Evolutionary conservation across 1,140 invertebrate species (phyloP), one percentile per base, ranked within the genome.

Genomic region (Pseudomyrmex gracilis): DNA sequence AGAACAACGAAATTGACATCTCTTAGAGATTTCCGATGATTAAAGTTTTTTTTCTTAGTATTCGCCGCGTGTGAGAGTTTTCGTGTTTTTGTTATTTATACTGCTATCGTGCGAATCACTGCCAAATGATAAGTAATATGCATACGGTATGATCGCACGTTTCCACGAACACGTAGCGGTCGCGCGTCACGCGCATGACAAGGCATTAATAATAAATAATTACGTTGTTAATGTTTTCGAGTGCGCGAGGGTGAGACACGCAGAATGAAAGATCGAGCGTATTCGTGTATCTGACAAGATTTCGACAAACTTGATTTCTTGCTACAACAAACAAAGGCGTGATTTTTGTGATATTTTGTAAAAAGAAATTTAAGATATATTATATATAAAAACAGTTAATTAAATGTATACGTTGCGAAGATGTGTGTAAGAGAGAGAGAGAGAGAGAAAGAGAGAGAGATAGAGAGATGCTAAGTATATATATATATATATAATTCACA

Each of bases 321-420:
- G 89, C 0, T 51, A 13, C 88, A 92, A 89, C 89, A 89, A 93
- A 92, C 88, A 92, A 93, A 93, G 93, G 91, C 93, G 92, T 91
- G 90, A 94, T 94, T 93, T 92, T 94, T 94, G 93, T 94, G 93
- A 94, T 94, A 94, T 93, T 93, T 94, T 93, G 91, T 94, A 94
- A 93, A 93, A 85, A 76, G 58, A 86, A 85, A 85, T 68, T 34
- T 89, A 85, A 74, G 80, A 73, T 87, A 88, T 58, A 57, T 80
- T 86, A 90, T 34, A 34, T 34, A 34, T 34, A 34, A 7, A 34
- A 34, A 34, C 5, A 34, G 34, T 34, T 34, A 34, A 89, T 84
- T 83, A 78, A 91, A 67, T 71, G 51, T 87, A 76, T 90, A 85
- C 51, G 73, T 78, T 45, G 66, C 71, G 53, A 7, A 17, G 47